A percentile compares a stretch with the other conserved stretches of the same genome.
Evolutionary conservation across 2,888 invertebrate species (phyloP).

Genomic region (Girardia tigrina): DNA sequence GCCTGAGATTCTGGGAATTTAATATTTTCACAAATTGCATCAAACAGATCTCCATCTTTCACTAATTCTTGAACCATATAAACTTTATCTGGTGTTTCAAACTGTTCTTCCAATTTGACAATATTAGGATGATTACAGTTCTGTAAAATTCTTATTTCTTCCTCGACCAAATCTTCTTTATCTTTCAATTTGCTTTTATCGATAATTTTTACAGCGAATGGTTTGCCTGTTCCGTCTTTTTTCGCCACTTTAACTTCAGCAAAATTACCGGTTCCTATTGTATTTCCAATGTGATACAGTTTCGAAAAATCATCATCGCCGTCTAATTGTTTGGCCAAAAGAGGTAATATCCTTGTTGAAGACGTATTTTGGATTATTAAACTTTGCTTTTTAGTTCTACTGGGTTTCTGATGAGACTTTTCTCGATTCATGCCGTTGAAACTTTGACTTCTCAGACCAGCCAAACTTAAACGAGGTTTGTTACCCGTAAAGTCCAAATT

Average conservation of each 20-base stretch:
- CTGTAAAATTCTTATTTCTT: slow-evolving; percentile 50
- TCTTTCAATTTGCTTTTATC: slow-evolving; percentile 50
- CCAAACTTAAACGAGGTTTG: no score
- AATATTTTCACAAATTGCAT: slow-evolving; percentile 52
- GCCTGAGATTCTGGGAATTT: slow-evolving; percentile 50
- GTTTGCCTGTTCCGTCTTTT: slow-evolving; percentile 41
- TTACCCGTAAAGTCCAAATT: no score
- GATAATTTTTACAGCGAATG: slow-evolving; percentile 49
- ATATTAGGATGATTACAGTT: slow-evolving; percentile 49
- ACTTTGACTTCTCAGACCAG: not conserved
- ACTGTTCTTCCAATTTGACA: slow-evolving; percentile 48
- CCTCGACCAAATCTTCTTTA: slow-evolving; percentile 50
- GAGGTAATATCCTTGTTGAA: not conserved
- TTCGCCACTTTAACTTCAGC: slow-evolving; percentile 48
- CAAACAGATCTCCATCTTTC: slow-evolving; percentile 53
- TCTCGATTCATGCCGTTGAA: not conserved
- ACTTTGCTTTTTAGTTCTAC: not conserved
- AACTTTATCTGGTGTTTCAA: slow-evolving; percentile 47
- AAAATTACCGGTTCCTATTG: slow-evolving; percentile 51
- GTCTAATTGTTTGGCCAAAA: not conserved
- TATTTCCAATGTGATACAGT: slow-evolving; percentile 9
- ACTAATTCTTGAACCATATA: slow-evolving; percentile 50
- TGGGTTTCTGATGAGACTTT: not conserved
- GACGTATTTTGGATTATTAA: not conserved
- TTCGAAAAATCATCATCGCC: not conserved